These are phyloP conservation scores for Panagrolaimus sp. DNA, from an alignment of 1,140 invertebrate species.

Conservation along the genomic window DNA sequence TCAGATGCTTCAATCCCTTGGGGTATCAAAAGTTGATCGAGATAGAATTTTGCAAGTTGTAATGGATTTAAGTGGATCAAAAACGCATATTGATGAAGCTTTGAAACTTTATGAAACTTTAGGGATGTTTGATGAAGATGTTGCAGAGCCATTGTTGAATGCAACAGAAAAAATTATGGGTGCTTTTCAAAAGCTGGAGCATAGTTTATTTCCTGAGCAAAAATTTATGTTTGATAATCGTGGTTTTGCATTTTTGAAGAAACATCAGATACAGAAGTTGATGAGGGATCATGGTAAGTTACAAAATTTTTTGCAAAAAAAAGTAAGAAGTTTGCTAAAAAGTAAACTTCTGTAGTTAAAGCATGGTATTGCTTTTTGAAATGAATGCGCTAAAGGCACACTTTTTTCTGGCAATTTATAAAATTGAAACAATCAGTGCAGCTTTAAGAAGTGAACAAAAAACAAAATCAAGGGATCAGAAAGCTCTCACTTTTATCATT, in stretches of 20 bases:
- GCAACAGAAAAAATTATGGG: neutral
- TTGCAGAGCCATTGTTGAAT: neutral
- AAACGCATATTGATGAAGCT: neutral
- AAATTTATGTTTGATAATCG: neutral
- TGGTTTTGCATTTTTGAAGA: neutral
- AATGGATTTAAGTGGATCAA: neutral
- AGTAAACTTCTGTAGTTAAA: no score
- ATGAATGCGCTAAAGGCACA: no score
- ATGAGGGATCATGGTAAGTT: neutral
- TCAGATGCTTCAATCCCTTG: neutral
- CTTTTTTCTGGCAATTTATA: no score
- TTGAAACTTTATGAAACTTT: neutral
- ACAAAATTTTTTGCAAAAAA: no score
- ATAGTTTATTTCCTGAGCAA: neutral
- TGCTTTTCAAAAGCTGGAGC: neutral
- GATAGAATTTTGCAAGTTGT: neutral
- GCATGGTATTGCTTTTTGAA: no score
- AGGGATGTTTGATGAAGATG: constrained; percentile 3
- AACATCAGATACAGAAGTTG: neutral
- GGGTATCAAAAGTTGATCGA: neutral
- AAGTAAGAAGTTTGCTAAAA: no score
- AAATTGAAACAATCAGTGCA: no score
- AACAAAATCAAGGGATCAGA: no score
- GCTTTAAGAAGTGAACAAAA: no score
- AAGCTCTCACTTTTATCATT: no score